Conservation (phyloP, 2,113 vertebrate genomes). For the Pungitius pungitius region DNA sequence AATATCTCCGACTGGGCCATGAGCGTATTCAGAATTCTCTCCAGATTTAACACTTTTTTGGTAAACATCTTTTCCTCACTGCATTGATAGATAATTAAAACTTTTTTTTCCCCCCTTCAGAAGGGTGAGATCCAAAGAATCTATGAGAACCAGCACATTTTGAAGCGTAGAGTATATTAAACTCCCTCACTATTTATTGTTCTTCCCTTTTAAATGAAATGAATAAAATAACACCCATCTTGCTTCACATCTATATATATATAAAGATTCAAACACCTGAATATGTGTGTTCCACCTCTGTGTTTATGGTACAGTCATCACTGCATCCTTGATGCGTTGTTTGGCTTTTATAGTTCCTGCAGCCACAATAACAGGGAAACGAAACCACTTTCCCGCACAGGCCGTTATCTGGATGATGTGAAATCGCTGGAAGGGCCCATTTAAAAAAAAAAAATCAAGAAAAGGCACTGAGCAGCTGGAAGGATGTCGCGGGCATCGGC, state of each 20-base stretch:
- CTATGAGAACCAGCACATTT: not conserved
- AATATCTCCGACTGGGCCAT: slow-evolving; percentile 10
- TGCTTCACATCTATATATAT: no score
- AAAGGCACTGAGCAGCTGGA: not conserved
- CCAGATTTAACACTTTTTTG: not conserved
- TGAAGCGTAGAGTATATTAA: not conserved
- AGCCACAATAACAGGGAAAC: slow-evolving; percentile 7
- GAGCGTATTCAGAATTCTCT: not conserved
- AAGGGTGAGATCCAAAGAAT: not conserved
- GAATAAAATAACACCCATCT: no score
- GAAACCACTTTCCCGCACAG: no score
- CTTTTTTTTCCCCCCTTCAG: no score
- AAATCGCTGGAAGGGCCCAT: not conserved
- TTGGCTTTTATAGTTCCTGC: not conserved
- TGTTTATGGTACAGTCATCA: not conserved
- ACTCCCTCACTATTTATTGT: not conserved
- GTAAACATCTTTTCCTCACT: not conserved
- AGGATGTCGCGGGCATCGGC: not conserved
- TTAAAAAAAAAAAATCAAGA: not conserved
- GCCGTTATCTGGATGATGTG: not conserved
- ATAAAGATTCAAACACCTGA: no score
- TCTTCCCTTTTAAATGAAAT: no score
- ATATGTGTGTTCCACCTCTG: no score
- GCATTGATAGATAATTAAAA: not conserved
- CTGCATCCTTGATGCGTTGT: no score